These are phyloP conservation scores for Cheilosia scutellata DNA, from an alignment of 2,888 invertebrate genomes.

Conservation along the genomic window DNA sequence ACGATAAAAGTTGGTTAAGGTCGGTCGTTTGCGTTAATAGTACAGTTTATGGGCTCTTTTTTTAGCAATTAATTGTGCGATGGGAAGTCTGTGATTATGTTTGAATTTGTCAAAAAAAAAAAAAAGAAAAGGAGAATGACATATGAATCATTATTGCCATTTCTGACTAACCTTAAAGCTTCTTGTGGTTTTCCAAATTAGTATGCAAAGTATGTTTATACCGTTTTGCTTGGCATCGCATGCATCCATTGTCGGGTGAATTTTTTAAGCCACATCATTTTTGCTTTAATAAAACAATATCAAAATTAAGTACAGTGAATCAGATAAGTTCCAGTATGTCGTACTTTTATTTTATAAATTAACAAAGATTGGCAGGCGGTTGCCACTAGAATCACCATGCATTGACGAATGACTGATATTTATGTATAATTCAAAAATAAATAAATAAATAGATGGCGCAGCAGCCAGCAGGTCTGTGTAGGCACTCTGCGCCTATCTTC, in stretches of 20 bases:
- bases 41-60: slow-evolving; percentile 42
- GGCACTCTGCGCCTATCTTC: too few species aligned
- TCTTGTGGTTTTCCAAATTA: slow-evolving; percentile 47
- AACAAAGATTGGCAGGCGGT: too few species aligned
- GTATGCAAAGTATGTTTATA: slow-evolving; percentile 55
- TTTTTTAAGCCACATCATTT: neutral
- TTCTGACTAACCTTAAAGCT: slow-evolving; percentile 47
- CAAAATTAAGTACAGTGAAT: slow-evolving; percentile 24
- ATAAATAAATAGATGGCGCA: too few species aligned
- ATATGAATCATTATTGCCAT: slow-evolving; percentile 32
- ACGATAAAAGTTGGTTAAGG: slow-evolving; percentile 57
- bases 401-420: too few species aligned
- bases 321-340: neutral
- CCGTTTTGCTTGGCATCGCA: slow-evolving; percentile 23
- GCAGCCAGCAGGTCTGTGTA: too few species aligned
- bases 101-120: slow-evolving; percentile 32
- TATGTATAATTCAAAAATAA: too few species aligned
- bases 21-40: slow-evolving; percentile 53
- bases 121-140: slow-evolving; percentile 2
- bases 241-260: slow-evolving; percentile 23
- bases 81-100: slow-evolving; percentile 47
- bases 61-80: slow-evolving; percentile 40
- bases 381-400: too few species aligned
- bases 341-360: too few species aligned
- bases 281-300: slow-evolving; percentile 14